Evolutionary conservation across 2,113 vertebrate species (phyloP).

Genomic region (Aegotheles bennettii): DNA sequence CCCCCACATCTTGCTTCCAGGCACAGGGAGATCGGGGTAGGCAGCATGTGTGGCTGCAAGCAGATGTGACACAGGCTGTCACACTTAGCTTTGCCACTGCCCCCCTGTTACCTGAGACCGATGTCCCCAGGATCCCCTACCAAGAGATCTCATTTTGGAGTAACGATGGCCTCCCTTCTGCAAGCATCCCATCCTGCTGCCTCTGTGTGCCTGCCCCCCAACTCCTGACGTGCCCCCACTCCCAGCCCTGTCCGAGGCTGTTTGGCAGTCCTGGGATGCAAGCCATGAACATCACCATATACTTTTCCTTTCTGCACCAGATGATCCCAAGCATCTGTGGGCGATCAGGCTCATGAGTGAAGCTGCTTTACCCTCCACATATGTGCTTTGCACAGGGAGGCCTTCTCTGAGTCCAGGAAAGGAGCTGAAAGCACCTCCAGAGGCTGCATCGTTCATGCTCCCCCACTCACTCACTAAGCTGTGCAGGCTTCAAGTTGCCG

Average conservation of each 20-base stretch:
- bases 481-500: neutral
- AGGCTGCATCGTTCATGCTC: neutral
- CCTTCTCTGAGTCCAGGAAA: neutral
- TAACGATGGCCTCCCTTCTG: neutral
- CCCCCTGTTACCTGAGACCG: neutral
- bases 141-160: neutral
- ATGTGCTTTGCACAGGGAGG: neutral
- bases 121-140: neutral
- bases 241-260: neutral
- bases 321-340: neutral
- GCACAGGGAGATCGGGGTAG: neutral
- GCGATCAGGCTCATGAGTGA: accelerated
- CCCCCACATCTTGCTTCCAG: neutral
- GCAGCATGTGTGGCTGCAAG: neutral
- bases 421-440: neutral
- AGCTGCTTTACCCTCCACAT: neutral
- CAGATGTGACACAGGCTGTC: neutral
- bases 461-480: neutral
- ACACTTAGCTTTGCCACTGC: neutral
- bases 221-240: accelerated
- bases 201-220: neutral
- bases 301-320: neutral
- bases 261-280: neutral
- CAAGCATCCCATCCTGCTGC: neutral
- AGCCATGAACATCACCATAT: neutral